Conservation (phyloP, 2,888 invertebrate genomes). For the Blastobasis lacticolella region DNA sequence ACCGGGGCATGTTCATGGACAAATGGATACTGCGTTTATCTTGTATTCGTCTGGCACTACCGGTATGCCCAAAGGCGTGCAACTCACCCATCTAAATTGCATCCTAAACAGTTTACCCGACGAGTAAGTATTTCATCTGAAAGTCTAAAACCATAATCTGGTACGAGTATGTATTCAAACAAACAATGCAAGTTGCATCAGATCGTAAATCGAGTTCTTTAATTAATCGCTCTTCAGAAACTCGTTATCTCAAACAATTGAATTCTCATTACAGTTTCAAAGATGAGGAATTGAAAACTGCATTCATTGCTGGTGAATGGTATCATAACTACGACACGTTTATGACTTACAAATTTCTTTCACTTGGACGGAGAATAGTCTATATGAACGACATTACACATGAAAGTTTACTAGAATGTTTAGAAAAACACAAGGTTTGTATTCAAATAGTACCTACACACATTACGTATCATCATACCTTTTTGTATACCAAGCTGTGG, state of each 20-base stretch:
- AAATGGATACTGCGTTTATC: constrained; percentile 47
- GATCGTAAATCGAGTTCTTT: no score
- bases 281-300: constrained; percentile 32
- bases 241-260: no score
- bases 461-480: no score
- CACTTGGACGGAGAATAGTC: constrained; percentile 39
- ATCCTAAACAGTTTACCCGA: constrained; percentile 43
- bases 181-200: no score
- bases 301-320: constrained; percentile 46
- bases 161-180: no score
- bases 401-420: constrained; percentile 25
- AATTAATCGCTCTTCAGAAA: no score
- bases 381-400: constrained; percentile 27
- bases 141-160: no score
- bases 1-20: constrained; percentile 59
- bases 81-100: constrained; percentile 75
- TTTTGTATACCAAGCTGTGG: no score
- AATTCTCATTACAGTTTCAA: constrained; percentile 30
- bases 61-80: constrained; percentile 79
- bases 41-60: constrained; percentile 82
- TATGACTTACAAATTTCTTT: constrained; percentile 47
- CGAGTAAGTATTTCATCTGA: constrained; percentile 32
- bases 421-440: constrained; percentile 33
- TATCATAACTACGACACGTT: constrained; percentile 52
- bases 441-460: no score